Evolutionary conservation across 2,797 vertebrate species (phyloP).

Genomic region (Danio aesculapii): DNA sequence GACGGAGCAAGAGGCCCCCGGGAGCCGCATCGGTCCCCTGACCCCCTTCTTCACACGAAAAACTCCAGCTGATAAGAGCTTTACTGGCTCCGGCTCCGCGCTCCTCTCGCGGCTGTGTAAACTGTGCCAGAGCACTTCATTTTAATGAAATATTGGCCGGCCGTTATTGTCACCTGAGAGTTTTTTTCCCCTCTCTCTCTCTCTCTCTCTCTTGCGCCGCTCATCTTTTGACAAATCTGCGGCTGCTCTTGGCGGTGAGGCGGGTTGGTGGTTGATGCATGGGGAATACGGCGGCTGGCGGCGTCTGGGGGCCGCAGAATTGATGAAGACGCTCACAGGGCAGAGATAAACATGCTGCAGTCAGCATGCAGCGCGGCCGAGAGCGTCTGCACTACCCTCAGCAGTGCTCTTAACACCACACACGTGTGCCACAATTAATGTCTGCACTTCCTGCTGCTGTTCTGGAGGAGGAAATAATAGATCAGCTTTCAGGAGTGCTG

Average conservation of each 20-base stretch:
- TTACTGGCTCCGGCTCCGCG: conserved; percentile 62
- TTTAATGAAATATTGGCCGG: conserved; percentile 92
- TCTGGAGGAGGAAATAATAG: background rate
- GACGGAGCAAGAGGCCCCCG: conserved; percentile 65
- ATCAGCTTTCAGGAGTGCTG: background rate
- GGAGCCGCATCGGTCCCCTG: conserved; percentile 71
- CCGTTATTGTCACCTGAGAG: conserved; percentile 88
- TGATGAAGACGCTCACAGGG: conserved; percentile 88
- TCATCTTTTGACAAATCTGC: conserved; percentile 89
- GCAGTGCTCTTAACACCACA: conserved; percentile 36
- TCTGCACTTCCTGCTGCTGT: background rate
- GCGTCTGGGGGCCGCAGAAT: conserved; percentile 87
- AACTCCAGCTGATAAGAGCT: conserved; percentile 77
- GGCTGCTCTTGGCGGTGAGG: conserved; percentile 78
- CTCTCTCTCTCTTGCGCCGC: conserved; percentile 47
- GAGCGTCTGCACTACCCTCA: conserved; percentile 38
- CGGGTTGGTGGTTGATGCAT: conserved; percentile 86
- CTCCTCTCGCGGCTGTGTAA: conserved; percentile 84
- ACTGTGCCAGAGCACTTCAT: conserved; percentile 90
- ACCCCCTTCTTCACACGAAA: conserved; percentile 74
- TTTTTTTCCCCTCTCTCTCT: conserved; percentile 58
- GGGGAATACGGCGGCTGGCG: conserved; percentile 77
- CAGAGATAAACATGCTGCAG: conserved; percentile 87
- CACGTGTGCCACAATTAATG: conserved; percentile 28
- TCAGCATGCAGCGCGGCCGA: conserved; percentile 70